phyloP scores from a whole-genome alignment of 2,797 vertebrate species.

The Arrhamphus sclerolepis region DNA sequence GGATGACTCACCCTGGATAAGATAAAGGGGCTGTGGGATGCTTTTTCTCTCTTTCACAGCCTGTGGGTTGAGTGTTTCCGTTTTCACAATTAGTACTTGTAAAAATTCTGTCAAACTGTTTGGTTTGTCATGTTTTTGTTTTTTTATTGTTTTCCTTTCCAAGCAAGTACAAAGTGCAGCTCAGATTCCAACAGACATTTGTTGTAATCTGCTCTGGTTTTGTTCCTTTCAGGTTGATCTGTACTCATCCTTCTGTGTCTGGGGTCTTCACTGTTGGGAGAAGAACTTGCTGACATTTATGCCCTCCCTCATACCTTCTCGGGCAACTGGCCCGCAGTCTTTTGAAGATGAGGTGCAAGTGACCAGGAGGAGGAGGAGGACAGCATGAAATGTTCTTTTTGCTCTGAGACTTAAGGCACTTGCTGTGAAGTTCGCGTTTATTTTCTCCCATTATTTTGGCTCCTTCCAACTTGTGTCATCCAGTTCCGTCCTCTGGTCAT shows the following conservation, averaged over 20 bases:
- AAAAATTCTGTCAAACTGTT: neutral
- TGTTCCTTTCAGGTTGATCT: conserved; percentile 53
- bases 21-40: conserved; percentile 56
- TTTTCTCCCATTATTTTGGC: conserved; percentile 40
- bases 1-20: conserved; percentile 71
- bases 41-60: conserved; percentile 43
- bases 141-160: neutral
- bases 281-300: conserved; percentile 65
- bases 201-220: conserved; percentile 19
- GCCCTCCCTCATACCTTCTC: conserved; percentile 43
- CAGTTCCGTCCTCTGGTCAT: conserved; percentile 30
- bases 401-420: conserved; percentile 67
- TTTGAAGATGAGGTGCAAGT: conserved; percentile 45
- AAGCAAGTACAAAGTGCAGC: neutral
- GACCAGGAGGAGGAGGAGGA: conserved; percentile 55
- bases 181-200: neutral
- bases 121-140: too few species aligned
- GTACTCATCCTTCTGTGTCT: conserved; percentile 56
- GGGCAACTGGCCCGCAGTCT: conserved; percentile 59
- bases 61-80: conserved; percentile 30
- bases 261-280: conserved; percentile 52
- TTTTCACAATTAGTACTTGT: conserved; percentile 26
- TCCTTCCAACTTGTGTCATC: conserved; percentile 49
- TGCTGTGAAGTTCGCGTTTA: conserved; percentile 64
- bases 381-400: conserved; percentile 63